Percentiles rank a stretch among this genome's conserved stretches.
phyloP scores from a whole-genome alignment of 2,888 invertebrate genomes.

The Saturnia pavonia region DNA sequence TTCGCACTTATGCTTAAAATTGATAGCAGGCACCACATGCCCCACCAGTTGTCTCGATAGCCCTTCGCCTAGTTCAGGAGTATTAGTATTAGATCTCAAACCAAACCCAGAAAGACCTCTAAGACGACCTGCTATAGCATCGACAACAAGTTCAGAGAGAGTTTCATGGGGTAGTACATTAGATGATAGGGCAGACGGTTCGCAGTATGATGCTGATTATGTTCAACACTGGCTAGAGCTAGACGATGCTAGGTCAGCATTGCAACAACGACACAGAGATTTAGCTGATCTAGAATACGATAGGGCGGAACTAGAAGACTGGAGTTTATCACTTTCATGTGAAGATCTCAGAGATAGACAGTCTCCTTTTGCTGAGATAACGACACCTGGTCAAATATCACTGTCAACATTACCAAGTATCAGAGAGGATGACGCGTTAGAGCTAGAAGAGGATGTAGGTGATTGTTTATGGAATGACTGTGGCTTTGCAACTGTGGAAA shows the following conservation, averaged over 20 bases:
- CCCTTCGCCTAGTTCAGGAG: conserved; percentile 84
- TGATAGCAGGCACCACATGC: conserved; percentile 83
- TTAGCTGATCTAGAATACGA: conserved; percentile 88
- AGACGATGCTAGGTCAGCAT: conserved; percentile 86
- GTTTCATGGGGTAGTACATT: conserved; percentile 83
- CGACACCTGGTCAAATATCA: conserved; percentile 84
- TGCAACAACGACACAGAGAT: conserved; percentile 86
- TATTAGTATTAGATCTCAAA: conserved; percentile 83
- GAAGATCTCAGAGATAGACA: conserved; percentile 84
- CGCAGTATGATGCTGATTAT: conserved; percentile 87
- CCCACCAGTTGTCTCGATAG: conserved; percentile 78
- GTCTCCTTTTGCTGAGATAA: conserved; percentile 75
- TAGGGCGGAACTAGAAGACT: conserved; percentile 89
- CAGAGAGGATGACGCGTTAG: conserved; percentile 87
- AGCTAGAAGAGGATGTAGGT: conserved; percentile 87
- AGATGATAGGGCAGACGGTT: conserved; percentile 82
- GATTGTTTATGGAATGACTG: conserved; percentile 89
- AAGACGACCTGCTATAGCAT: conserved; percentile 80
- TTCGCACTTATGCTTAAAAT: conserved; percentile 87
- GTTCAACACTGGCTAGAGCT: conserved; percentile 89
- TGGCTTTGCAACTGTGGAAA: conserved; percentile 85
- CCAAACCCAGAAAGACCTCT: conserved; percentile 81
- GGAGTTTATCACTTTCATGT: conserved; percentile 88
- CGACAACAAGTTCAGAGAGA: conserved; percentile 73
- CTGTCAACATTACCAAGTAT: conserved; percentile 86